These are phyloP conservation scores for Gallinago stenura DNA, from an alignment of 2,797 vertebrate species.

Conservation along the genomic window DNA sequence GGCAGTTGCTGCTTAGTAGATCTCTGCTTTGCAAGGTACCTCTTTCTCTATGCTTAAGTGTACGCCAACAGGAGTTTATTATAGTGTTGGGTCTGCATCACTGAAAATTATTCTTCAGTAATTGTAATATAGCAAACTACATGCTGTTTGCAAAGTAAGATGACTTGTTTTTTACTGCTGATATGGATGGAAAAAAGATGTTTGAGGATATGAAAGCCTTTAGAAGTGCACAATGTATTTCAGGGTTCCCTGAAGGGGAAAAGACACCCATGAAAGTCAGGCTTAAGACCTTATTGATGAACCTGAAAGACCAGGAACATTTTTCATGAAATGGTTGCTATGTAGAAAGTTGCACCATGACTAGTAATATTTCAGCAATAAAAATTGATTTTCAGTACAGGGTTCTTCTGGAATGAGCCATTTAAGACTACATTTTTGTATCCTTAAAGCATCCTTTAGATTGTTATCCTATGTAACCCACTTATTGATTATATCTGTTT, in stretches of 20 bases:
- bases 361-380: neutral
- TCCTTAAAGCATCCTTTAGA: neutral
- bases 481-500: neutral
- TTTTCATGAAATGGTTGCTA: neutral
- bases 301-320: neutral
- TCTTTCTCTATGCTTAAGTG: neutral
- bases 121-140: neutral
- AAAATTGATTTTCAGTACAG: neutral
- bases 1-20: neutral
- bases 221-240: neutral
- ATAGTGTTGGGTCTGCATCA: neutral
- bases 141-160: neutral
- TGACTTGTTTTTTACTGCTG: neutral
- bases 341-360: neutral
- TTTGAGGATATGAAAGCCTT: neutral
- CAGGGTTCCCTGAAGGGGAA: neutral
- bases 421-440: neutral
- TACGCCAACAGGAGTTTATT: neutral
- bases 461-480: neutral
- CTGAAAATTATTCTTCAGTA: neutral
- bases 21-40: neutral
- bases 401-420: neutral
- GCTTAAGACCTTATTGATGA: neutral
- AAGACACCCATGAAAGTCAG: neutral
- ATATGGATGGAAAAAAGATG: neutral